Percentiles rank a stretch among this genome's conserved stretches.
These are phyloP conservation scores for Columba guinea DNA, from an alignment of 2,797 vertebrate genomes.

Conservation along the genomic window DNA sequence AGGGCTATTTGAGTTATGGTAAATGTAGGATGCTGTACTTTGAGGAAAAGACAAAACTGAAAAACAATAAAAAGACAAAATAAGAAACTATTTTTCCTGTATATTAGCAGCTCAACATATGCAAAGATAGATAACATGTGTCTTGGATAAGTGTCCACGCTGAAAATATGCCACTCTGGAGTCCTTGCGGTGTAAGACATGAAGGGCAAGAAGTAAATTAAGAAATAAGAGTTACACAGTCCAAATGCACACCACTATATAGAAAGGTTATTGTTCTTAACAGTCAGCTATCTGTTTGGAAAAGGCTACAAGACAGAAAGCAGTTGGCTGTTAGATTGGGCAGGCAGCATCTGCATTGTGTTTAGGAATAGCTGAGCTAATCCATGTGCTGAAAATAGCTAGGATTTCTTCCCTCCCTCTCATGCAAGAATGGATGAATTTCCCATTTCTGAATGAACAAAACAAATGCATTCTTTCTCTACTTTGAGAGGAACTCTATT, in stretches of 20 bases:
- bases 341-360: background rate
- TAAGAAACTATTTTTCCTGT: background rate
- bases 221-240: background rate
- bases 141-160: background rate
- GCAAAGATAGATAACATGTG: background rate
- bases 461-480: background rate
- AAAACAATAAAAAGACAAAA: background rate
- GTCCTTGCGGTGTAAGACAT: background rate
- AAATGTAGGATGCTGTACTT: background rate
- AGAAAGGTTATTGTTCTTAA: background rate
- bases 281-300: background rate
- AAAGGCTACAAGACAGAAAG: background rate
- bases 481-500: background rate
- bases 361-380: background rate
- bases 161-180: background rate
- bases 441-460: background rate
- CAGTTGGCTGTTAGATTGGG: background rate
- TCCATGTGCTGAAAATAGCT: background rate
- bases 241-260: background rate
- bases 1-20: background rate
- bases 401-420: background rate
- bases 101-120: background rate
- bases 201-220: background rate
- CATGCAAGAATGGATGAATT: background rate
- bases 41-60: background rate